A percentile compares a stretch with the other conserved stretches of the same genome.
Evolutionary conservation across 2,888 invertebrate species (phyloP).

Genomic region (Sthenelais limicola): DNA sequence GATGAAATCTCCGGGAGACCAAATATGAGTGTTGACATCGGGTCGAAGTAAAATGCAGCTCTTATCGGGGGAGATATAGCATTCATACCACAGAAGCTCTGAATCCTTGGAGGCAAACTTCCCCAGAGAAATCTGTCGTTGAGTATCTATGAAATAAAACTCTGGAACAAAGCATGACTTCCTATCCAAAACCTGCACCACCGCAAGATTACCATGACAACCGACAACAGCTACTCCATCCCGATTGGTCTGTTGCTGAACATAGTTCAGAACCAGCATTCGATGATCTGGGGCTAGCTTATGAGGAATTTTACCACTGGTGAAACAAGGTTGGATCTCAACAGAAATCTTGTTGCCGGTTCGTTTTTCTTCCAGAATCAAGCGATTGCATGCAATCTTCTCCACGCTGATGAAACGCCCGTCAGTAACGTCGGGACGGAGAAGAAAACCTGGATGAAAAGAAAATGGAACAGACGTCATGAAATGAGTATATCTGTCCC

Average conservation of each 20-base stretch:
- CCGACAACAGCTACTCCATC: slow-evolving; percentile 56
- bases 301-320: slow-evolving; percentile 18
- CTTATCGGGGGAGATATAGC: slow-evolving; percentile 59
- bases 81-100: slow-evolving; percentile 57
- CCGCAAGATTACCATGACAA: slow-evolving; percentile 54
- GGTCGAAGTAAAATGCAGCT: slow-evolving; percentile 56
- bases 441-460: too few relatives aligned
- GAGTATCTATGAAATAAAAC: slow-evolving; percentile 57
- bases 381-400: neutral
- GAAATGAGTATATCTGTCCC: too few relatives aligned
- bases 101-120: slow-evolving; percentile 56
- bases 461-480: too few relatives aligned
- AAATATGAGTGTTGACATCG: slow-evolving; percentile 53
- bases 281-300: slow-evolving; percentile 12
- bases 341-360: slow-evolving; percentile 9
- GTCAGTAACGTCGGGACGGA: slow-evolving; percentile 57
- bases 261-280: slow-evolving; percentile 13
- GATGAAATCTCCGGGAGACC: slow-evolving; percentile 51
- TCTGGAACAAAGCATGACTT: slow-evolving; percentile 54
- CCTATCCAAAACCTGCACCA: slow-evolving; percentile 55
- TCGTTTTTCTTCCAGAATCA: slow-evolving; percentile 12
- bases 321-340: slow-evolving; percentile 35
- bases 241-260: slow-evolving; percentile 48
- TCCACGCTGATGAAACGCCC: slow-evolving; percentile 50
- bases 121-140: slow-evolving; percentile 51